Percentiles rank a stretch among this genome's conserved stretches.
Evolutionary conservation across 1,140 invertebrate genomes (phyloP).

Genomic region (Drosophila melanica): DNA sequence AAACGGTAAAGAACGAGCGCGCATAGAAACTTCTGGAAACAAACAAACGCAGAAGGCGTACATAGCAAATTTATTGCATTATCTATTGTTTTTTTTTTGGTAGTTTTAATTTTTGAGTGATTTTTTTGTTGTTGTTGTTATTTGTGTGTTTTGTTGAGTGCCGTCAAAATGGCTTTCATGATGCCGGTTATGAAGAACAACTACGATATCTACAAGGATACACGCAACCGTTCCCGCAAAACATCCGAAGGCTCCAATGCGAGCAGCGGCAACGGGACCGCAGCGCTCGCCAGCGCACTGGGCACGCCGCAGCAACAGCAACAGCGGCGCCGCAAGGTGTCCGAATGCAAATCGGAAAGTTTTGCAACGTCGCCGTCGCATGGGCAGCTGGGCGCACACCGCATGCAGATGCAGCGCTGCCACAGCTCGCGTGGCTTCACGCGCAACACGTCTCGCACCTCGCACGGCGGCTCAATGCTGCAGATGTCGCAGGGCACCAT

Average conservation of each 20-base stretch:
- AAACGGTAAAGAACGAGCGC: slow-evolving; percentile 1
- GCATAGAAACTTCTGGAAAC: slow-evolving; percentile 30
- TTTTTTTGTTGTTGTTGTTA: slow-evolving; percentile 27
- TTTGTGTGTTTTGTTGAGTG: slow-evolving; percentile 18
- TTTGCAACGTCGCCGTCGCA: slow-evolving; percentile 89
- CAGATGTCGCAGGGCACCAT: slow-evolving; percentile 85
- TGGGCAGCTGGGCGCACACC: slow-evolving; percentile 84
- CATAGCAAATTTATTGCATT: neutral
- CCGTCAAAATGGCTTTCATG: slow-evolving; percentile 93
- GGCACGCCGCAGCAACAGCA: slow-evolving; percentile 58
- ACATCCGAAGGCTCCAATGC: slow-evolving; percentile 89
- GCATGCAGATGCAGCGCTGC: slow-evolving; percentile 84
- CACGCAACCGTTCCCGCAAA: slow-evolving; percentile 87
- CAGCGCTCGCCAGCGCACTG: slow-evolving; percentile 77
- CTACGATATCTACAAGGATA: slow-evolving; percentile 95
- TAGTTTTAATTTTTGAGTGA: neutral
- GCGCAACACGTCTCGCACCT: slow-evolving; percentile 86
- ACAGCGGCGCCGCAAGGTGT: slow-evolving; percentile 89
- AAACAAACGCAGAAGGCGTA: neutral
- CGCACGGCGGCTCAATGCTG: slow-evolving; percentile 85
- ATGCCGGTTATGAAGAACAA: slow-evolving; percentile 96
- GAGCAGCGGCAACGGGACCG: slow-evolving; percentile 46
- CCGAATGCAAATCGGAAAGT: slow-evolving; percentile 92
- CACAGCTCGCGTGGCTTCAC: slow-evolving; percentile 84
- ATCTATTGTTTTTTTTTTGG: neutral